Conservation (phyloP, 1,140 invertebrate species). For the Amphibalanus amphitrite region DNA sequence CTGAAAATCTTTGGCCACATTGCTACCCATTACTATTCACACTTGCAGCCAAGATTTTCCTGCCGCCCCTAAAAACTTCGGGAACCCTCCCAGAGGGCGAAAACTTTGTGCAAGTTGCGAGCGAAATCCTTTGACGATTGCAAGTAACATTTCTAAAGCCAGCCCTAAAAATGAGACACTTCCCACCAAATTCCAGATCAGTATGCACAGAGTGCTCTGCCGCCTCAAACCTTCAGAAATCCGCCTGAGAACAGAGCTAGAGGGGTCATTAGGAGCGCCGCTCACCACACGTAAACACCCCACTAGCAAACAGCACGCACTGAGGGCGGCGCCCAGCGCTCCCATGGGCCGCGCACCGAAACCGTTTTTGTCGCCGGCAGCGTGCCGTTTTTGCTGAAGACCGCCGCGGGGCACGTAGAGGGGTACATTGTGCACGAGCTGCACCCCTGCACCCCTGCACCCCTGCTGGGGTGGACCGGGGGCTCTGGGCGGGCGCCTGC, state of each 20-base stretch:
- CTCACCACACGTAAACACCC: not conserved
- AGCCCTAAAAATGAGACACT: not conserved
- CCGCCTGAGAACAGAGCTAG: not conserved
- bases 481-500: too few species aligned
- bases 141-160: not conserved
- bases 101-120: conserved; percentile 1
- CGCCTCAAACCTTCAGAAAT: not conserved
- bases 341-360: not conserved
- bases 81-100: not conserved
- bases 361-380: not conserved
- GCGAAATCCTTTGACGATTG: not conserved
- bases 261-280: not conserved
- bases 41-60: not conserved
- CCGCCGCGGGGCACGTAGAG: not conserved
- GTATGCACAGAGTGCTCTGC: not conserved
- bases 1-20: not conserved
- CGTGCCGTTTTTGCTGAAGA: not conserved
- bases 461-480: too few species aligned
- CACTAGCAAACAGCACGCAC: not conserved
- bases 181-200: not conserved
- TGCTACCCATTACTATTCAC: not conserved
- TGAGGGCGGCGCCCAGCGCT: not conserved
- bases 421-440: not conserved
- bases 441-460: not conserved
- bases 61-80: not conserved